phyloP scores from a whole-genome alignment of 2,797 vertebrate species.

The Halcyon badia region DNA sequence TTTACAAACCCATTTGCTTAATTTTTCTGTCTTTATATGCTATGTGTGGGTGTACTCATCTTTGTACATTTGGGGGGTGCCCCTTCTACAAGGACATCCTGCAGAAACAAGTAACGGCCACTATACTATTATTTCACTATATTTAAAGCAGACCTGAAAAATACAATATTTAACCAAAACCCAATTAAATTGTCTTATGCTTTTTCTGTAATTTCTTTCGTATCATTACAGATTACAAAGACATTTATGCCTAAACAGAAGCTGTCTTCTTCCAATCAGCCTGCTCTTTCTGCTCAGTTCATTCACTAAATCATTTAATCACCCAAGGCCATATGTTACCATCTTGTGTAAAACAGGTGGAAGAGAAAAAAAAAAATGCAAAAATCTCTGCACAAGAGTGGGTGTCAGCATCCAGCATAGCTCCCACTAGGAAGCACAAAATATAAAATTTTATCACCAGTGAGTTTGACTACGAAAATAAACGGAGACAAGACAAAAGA shows the following conservation, averaged over 20 bases:
- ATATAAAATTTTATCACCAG: slow-evolving; percentile 55
- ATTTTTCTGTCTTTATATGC: not conserved
- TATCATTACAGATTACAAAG: slow-evolving; percentile 73
- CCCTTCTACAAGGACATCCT: not conserved
- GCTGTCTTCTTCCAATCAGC: slow-evolving; percentile 77
- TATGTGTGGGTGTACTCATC: not conserved
- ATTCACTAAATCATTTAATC: slow-evolving; percentile 80
- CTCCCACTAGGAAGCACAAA: slow-evolving; percentile 61
- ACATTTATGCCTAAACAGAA: slow-evolving; percentile 76
- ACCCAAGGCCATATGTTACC: slow-evolving; percentile 77
- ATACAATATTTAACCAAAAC: slow-evolving; percentile 61
- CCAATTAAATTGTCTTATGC: slow-evolving; percentile 49
- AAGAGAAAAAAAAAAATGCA: slow-evolving; percentile 50
- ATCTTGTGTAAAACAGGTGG: slow-evolving; percentile 73
- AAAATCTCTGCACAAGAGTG: slow-evolving; percentile 71
- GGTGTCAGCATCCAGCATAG: slow-evolving; percentile 71
- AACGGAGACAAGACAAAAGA: slow-evolving; percentile 37
- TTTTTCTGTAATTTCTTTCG: slow-evolving; percentile 60
- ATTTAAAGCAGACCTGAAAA: slow-evolving; percentile 53
- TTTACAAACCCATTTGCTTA: not conserved
- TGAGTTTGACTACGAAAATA: slow-evolving; percentile 53
- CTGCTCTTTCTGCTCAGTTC: slow-evolving; percentile 74
- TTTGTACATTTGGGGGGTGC: not conserved
- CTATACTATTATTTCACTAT: slow-evolving; percentile 10
- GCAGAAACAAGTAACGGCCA: not conserved